Conservation (phyloP, 2,113 vertebrate genomes). For the Sceloporus undulatus region DNA sequence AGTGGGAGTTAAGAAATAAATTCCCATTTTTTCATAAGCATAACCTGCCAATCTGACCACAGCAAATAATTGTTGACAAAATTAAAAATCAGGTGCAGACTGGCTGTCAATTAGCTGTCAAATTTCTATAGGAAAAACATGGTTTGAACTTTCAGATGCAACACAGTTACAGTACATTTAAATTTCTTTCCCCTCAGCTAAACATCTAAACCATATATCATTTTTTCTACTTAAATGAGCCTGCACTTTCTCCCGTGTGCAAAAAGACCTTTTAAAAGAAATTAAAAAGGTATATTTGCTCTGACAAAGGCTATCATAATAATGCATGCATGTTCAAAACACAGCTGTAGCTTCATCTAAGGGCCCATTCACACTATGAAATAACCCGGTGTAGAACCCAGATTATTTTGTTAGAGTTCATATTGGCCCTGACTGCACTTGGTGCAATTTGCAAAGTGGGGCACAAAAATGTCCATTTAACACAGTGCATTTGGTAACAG, state of each 20-base stretch:
- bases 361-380: too few species aligned
- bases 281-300: background rate
- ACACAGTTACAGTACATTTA: background rate
- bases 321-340: background rate
- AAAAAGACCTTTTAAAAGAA: background rate
- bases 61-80: background rate
- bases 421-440: too few species aligned
- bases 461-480: too few species aligned
- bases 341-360: background rate
- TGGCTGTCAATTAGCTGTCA: slow-evolving; percentile 1
- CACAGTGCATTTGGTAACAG: too few species aligned
- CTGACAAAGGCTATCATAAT: background rate
- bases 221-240: background rate
- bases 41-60: background rate
- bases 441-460: too few species aligned
- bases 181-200: background rate
- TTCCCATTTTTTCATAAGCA: background rate
- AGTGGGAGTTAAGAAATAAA: background rate
- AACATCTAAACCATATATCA: background rate
- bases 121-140: slow-evolving; percentile 13
- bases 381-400: too few species aligned
- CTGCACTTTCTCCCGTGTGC: slow-evolving; percentile 1
- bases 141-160: slow-evolving; percentile 11
- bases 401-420: too few species aligned
- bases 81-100: background rate